Evolutionary conservation across 2,888 invertebrate genomes (phyloP).

Genomic region (Drosophila diplacantha): DNA sequence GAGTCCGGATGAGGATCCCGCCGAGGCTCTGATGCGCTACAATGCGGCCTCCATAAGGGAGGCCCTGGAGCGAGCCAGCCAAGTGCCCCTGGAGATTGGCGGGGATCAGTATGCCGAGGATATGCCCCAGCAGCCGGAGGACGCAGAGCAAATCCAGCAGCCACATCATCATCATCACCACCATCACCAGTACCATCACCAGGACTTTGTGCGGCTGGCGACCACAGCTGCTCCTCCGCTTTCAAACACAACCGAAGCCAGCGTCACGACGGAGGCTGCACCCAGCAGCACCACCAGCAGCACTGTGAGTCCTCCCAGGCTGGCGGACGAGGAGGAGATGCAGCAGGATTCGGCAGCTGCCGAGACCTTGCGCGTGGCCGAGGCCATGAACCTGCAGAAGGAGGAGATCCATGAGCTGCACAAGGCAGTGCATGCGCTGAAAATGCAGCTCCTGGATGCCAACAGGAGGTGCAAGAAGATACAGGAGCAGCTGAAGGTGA

Average conservation of each 20-base stretch:
- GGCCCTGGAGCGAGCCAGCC: constrained; percentile 67
- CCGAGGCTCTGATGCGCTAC: constrained; percentile 73
- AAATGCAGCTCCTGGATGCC: constrained; percentile 11
- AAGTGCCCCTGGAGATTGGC: constrained; percentile 67
- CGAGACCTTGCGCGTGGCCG: background rate
- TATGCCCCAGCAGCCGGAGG: constrained; percentile 16
- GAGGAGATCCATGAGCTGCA: constrained; percentile 19
- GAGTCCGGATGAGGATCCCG: constrained; percentile 74
- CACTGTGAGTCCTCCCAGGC: background rate
- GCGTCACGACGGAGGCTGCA: background rate
- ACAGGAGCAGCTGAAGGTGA: background rate
- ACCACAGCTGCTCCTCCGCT: constrained; percentile 12
- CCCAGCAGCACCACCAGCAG: background rate
- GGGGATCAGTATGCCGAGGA: constrained; percentile 42
- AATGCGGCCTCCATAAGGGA: constrained; percentile 74
- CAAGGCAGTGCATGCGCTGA: constrained; percentile 6
- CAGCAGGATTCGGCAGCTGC: constrained; percentile 17
- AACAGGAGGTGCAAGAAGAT: background rate
- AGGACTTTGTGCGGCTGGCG: constrained; percentile 3
- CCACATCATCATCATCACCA: background rate
- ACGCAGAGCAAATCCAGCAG: constrained; percentile 4
- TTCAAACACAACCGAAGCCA: background rate
- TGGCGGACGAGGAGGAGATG: constrained; percentile 2
- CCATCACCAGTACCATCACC: constrained; percentile 1
- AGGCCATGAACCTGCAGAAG: constrained; percentile 12